Base-by-base conservation (phyloP, 1,140 invertebrate genomes). In the Bradynema listronoti region DNA sequence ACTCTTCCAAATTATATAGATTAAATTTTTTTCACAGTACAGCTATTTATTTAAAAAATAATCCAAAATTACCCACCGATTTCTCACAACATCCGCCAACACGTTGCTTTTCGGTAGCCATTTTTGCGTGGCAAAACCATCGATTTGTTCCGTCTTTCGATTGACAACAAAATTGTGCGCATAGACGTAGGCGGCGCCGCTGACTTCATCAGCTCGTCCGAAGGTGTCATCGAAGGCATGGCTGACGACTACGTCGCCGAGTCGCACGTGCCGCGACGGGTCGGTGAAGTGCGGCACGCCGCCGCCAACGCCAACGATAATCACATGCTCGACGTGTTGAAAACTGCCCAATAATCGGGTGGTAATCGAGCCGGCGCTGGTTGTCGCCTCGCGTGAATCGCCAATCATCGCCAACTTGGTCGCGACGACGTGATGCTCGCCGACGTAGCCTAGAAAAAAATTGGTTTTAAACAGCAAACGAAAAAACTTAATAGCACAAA, bases 341-440 rank as follows among this genome's bases (percentile, higher is more conserved):
- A 68, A 67, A 29, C 54, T 69, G 11, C 67, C 93, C 62, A 97
- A 82, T 27, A 98, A 81, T 77, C 94, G 84, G 0, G 92, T 98
- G 0, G 92, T 95, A 72, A 93, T 95, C 60, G 92, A 94, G 39
- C 92, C 91, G 46, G 92, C 90, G 19, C 84, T 83, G 24, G 90
- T 95, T 84, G 91, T 90, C 4, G 91, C 91, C 81, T 91, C 89
- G 65, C 91, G 24, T 7, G 52, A 55, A 25, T 90, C 87, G 19
- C 92, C 92, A 53, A 95, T 87, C n/a, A 88, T 88, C 9, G 93
- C 90, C 41, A 98, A 81, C 82, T 98, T 98, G 0, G 93, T 97
- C 69, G 89, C 90, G 1, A 97, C 52, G n/a, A 55, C 52, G 24
- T 45, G 24, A 45, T 55, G 52, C 52, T 55, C 50, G 14, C 52